phyloP scores from a whole-genome alignment of 2,797 vertebrate genomes.

The Balearica regulorum region DNA sequence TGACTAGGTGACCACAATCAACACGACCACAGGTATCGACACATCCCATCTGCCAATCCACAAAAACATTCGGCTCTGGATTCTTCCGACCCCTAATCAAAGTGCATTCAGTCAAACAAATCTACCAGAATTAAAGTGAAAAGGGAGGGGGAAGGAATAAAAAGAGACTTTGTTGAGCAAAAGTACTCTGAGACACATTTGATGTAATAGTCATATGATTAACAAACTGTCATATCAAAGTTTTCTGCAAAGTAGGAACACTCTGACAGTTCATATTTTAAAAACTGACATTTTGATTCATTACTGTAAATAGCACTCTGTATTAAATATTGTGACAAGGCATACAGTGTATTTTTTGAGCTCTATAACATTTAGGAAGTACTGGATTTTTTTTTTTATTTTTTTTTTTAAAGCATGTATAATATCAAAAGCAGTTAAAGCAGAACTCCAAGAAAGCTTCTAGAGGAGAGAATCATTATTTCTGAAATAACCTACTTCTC shows the following conservation, averaged over 20 bases:
- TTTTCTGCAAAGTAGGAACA: slow-evolving; percentile 75
- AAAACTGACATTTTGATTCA: slow-evolving; percentile 82
- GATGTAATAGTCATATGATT: slow-evolving; percentile 77
- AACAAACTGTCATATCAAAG: slow-evolving; percentile 81
- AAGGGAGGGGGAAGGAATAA: slow-evolving; percentile 23
- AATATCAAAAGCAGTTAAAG: slow-evolving; percentile 45
- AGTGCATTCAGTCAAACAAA: background rate
- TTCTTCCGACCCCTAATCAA: background rate
- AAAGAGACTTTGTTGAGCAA: slow-evolving; percentile 55
- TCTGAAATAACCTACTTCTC: slow-evolving; percentile 53
- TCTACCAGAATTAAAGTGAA: slow-evolving; percentile 44
- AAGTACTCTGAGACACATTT: slow-evolving; percentile 65
- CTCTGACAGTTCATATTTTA: slow-evolving; percentile 80
- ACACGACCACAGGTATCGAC: background rate
- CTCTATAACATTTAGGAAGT: slow-evolving; percentile 65
- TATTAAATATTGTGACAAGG: slow-evolving; percentile 82
- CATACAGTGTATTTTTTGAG: slow-evolving; percentile 63
- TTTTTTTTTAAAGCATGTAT: background rate
- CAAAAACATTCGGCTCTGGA: background rate
- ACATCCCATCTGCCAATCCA: background rate
- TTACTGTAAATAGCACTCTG: slow-evolving; percentile 79
- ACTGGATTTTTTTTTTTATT: background rate
- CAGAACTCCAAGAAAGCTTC: slow-evolving; percentile 51
- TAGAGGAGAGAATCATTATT: slow-evolving; percentile 47
- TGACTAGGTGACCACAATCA: background rate